Evolutionary conservation across 2,113 vertebrate species (phyloP), one percentile per base, ranked within the genome.

Genomic region (Coptodon rendalli): DNA sequence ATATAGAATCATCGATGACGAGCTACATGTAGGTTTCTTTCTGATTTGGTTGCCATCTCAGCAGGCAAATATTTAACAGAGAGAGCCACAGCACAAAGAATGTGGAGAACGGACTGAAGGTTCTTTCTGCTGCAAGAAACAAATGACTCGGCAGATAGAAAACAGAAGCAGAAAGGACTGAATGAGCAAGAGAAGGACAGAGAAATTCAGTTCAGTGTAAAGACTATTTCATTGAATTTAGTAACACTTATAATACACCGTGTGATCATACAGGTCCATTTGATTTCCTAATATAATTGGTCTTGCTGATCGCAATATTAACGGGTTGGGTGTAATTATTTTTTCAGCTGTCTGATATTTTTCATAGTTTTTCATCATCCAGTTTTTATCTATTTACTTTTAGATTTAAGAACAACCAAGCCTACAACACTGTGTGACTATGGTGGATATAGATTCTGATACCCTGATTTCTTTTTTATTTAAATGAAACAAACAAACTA

Each of bases 71-170:
- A 50, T 54, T 80, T 89, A 91, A 91, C 89, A 82, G 0, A 63
- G 59, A 87, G 63, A 45, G 53, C 83, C 34, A 57, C 80, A 16
- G 34, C 81, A 91, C 85, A 89, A 91, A 91, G 89, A 71, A 4
- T 36, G 10, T 24, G 19, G 16, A 43, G 38, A 78, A 78, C 5
- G 34, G 38, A 78, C 53, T 59, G 53, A 48, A 50, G 36, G 53
- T 61, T 82, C 2, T 31, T 81, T 45, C 54, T 61, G 6, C 54
- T 81, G 38, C 54, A 59, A 36, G 27, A 80, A 80, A 79, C 11
- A 50, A 85, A 34, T 2, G 40, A 17, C 27, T 12, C 34, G 56
- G 48, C 34, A 43, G 29, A 45, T 54, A 81, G 38, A 48, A 61
- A 61, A 45, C 17, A 3, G 24, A 9, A 78, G 27, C 27, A 59